Percentiles rank a stretch among this genome's conserved stretches.
These are phyloP conservation scores for Desmodus rotundus DNA, from an alignment of 2,113 vertebrate species.

Conservation along the genomic window DNA sequence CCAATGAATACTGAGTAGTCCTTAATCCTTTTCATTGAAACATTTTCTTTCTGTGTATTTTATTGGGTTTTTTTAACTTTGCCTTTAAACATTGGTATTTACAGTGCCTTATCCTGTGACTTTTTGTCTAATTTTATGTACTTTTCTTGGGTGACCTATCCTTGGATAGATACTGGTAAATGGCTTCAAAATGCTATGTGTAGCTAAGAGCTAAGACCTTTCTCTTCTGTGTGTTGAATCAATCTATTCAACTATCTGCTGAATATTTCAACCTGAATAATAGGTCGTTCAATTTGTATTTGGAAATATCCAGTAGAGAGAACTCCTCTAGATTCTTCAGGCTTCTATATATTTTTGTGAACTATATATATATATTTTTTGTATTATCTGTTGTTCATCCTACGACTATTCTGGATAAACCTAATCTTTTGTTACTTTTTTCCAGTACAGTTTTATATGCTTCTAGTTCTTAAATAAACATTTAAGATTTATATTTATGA, in stretches of 20 bases:
- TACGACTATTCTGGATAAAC: neutral
- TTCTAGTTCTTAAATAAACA: neutral
- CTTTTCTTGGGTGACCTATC: neutral
- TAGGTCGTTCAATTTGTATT: neutral
- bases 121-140: neutral
- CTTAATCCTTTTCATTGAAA: neutral
- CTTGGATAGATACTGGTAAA: neutral
- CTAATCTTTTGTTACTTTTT: neutral
- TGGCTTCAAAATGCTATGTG: neutral
- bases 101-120: neutral
- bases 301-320: neutral
- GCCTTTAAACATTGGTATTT: neutral
- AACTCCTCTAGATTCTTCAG: neutral
- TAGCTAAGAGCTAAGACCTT: neutral
- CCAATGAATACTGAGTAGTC: neutral
- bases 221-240: neutral
- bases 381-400: neutral
- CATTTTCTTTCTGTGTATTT: neutral
- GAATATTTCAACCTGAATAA: neutral
- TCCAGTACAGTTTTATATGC: neutral
- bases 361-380: neutral
- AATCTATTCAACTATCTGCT: neutral
- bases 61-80: neutral
- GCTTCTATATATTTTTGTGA: neutral
- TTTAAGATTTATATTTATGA: neutral